A percentile compares a stretch with the other conserved stretches of the same genome.
Evolutionary conservation across 2,888 invertebrate genomes (phyloP).

Genomic region (Notodonta ziczac): DNA sequence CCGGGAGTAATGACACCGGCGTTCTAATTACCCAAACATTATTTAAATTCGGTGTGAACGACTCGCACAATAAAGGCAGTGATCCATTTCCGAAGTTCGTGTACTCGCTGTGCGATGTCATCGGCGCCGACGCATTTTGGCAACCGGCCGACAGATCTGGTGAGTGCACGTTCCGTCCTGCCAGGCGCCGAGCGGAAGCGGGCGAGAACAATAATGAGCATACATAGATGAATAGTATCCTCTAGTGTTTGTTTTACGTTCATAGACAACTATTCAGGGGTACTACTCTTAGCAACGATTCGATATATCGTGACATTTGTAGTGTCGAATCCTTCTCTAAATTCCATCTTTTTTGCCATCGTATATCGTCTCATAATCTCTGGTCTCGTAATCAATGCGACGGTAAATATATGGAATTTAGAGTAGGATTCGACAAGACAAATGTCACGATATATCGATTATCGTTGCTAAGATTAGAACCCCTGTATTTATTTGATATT

Average conservation of each 20-base stretch:
- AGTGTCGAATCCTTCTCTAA: too few relatives aligned
- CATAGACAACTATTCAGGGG: too few relatives aligned
- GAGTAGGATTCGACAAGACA: too few relatives aligned
- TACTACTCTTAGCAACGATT: too few relatives aligned
- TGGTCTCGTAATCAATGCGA: too few relatives aligned
- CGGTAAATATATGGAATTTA: too few relatives aligned
- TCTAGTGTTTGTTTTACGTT: neutral
- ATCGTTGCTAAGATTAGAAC: too few relatives aligned
- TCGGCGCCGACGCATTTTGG: constrained; percentile 54
- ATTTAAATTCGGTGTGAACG: constrained; percentile 48
- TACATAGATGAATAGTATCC: constrained; percentile 10
- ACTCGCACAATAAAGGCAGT: constrained; percentile 41
- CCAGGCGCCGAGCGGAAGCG: constrained; percentile 35
- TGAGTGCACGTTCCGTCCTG: constrained; percentile 51
- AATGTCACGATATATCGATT: too few relatives aligned
- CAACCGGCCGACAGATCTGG: constrained; percentile 52
- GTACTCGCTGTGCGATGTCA: constrained; percentile 21
- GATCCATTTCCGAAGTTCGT: constrained; percentile 37
- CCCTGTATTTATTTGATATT: too few relatives aligned
- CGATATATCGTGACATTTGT: too few relatives aligned
- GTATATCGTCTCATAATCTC: too few relatives aligned
- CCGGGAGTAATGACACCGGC: constrained; percentile 24
- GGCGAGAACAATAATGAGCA: constrained; percentile 19
- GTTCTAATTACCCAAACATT: constrained; percentile 49
- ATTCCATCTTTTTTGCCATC: too few relatives aligned